Evolutionary conservation across 1,140 invertebrate species (phyloP), one percentile per base, ranked within the genome.

Genomic region (Drosophila pandora): DNA sequence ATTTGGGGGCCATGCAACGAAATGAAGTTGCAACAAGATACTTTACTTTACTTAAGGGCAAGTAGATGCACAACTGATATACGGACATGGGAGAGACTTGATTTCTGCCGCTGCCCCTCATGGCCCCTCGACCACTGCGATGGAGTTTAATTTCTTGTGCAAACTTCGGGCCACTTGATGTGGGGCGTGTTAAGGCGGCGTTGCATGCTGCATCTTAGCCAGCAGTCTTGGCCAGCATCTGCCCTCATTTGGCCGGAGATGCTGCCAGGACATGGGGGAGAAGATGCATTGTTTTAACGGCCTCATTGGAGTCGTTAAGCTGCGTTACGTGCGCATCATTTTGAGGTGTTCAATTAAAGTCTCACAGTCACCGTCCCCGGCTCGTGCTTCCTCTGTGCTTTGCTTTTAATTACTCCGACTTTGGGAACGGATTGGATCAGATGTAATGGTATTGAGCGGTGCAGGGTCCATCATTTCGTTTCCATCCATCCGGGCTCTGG

Each of bases 1-100:
- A 83, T 87, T 88, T 78, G 74, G 83, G 77, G 83, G 74, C 82
- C 82, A 77, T 82, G 82, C 82, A 69, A 88, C 76, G 79, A 87
- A 87, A 87, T 87, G 75, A 87, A 87, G 83, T 87, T 87, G 83
- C 83, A 87, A 87, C 83, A 88, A 87, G 79, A 88, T 87, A 87
- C 83, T 87, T 87, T 87, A 87, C 83, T 87, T 87, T 87, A 87
- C 83, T 87, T 88, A 88, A 87, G 83, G 83, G 83, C 83, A 83
- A 83, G 76, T 76, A 88, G 83, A 87, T 87, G 83, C 84, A 79
- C 83, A 87, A 87, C 83, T 73, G 83, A 87, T 88, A 88, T 79
- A 83, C 64, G 74, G 65, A 78, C 81, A 64, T 74, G 77, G 63
- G 71, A 71, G 69, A 49, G 75, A 77, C 81, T 87, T 78, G 74